A percentile compares a stretch with the other conserved stretches of the same genome.
Evolutionary conservation across 2,113 vertebrate species (phyloP).

Genomic region (Pogonocichla stellata): DNA sequence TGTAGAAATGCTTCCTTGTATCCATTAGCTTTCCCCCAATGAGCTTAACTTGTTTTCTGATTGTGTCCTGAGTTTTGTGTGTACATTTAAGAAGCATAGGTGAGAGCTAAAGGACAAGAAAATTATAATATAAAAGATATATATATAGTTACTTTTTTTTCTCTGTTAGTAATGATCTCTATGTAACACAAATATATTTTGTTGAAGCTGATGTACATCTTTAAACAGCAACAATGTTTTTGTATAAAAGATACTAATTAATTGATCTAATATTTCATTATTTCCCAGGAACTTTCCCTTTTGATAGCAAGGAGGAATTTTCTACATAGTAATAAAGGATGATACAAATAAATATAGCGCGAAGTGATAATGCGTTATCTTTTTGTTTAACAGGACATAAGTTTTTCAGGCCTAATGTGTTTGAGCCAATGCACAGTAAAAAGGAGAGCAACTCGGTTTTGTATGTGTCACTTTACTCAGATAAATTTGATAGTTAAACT

Average conservation of each 20-base stretch:
- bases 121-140: background rate
- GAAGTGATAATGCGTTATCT: background rate
- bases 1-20: background rate
- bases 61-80: background rate
- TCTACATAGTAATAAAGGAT: background rate
- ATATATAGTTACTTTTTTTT: background rate
- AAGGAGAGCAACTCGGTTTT: background rate
- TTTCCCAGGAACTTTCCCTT: background rate
- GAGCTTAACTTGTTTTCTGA: background rate
- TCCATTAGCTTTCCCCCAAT: background rate
- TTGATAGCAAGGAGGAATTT: background rate
- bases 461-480: background rate
- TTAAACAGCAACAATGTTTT: background rate
- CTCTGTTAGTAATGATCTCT: background rate
- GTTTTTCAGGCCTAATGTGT: background rate
- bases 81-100: background rate
- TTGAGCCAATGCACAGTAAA: background rate
- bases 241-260: background rate
- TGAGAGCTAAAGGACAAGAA: background rate
- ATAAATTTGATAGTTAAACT: background rate
- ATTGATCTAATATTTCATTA: background rate
- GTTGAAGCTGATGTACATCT: accelerated
- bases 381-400: background rate
- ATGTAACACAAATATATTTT: background rate
- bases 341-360: background rate